phyloP scores from a whole-genome alignment of 2,888 invertebrate species.

The Lasioglossum zephyrum region DNA sequence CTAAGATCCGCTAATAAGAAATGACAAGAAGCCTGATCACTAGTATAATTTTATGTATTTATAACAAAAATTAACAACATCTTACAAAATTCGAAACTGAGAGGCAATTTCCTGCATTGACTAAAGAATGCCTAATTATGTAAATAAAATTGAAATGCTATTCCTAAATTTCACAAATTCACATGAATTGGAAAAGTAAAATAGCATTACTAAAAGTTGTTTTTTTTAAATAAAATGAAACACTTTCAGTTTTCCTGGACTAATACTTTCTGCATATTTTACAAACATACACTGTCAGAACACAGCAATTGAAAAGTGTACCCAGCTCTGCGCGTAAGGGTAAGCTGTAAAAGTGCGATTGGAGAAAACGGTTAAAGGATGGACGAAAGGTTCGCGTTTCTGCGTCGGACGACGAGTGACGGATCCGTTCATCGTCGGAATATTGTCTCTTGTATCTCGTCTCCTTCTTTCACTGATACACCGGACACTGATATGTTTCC shows the following conservation, averaged over 20 bases:
- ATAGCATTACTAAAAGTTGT: too few species aligned
- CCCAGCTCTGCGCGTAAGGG: slow-evolving; percentile 26
- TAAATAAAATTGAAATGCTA: neutral
- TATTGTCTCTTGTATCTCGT: neutral
- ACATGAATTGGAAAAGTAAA: neutral
- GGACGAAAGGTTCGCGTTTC: slow-evolving; percentile 18
- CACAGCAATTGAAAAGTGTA: neutral
- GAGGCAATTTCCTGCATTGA: neutral
- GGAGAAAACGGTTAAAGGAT: slow-evolving; percentile 9
- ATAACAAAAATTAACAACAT: too few species aligned
- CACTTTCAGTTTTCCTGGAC: neutral
- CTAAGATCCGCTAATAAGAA: too few species aligned
- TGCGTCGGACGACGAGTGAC: neutral
- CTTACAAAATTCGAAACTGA: neutral
- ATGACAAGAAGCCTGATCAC: too few species aligned
- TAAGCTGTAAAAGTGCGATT: slow-evolving; percentile 39
- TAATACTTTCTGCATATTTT: neutral
- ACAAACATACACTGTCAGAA: neutral
- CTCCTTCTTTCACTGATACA: neutral
- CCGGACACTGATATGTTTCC: neutral
- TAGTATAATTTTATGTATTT: too few species aligned
- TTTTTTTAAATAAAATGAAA: neutral
- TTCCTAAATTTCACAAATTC: neutral
- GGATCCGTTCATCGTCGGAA: neutral
- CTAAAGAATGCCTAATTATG: neutral